Conservation (phyloP, 1,140 invertebrate genomes). For the Pogonus chalceus region DNA sequence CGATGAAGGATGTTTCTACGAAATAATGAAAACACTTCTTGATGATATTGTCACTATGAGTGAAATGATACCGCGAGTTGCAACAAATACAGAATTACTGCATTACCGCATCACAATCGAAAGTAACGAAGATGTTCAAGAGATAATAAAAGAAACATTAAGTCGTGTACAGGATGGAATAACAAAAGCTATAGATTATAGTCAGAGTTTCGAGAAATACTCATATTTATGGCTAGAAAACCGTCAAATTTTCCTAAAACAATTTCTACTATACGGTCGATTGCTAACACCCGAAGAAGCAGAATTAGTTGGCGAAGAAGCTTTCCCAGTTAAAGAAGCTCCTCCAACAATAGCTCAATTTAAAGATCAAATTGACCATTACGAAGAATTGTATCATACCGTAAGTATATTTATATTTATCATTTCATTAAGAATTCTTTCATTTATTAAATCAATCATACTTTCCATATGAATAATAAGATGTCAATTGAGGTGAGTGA, state of each 20-base stretch:
- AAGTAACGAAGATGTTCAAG: constrained; percentile 50
- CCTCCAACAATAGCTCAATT: constrained; percentile 81
- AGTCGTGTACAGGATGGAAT: constrained; percentile 27
- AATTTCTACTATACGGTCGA: constrained; percentile 81
- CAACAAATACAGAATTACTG: background rate
- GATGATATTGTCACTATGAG: background rate
- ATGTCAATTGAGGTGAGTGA: too few species aligned
- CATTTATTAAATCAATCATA: too few species aligned
- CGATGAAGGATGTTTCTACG: constrained; percentile 39
- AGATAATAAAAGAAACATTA: constrained; percentile 40
- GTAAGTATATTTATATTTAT: constrained; percentile 29
- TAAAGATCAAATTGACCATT: constrained; percentile 86
- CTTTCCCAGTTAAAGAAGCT: constrained; percentile 32
- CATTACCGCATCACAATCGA: constrained; percentile 37
- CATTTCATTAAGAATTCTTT: too few species aligned
- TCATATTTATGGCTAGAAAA: constrained; percentile 87
- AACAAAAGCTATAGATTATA: constrained; percentile 57
- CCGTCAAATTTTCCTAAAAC: constrained; percentile 53
- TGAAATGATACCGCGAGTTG: background rate
- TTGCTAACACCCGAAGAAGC: constrained; percentile 76
- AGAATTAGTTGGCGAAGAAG: constrained; percentile 53
- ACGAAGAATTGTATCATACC: constrained; percentile 78
- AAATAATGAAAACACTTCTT: background rate
- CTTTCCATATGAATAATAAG: too few species aligned
- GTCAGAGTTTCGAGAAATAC: constrained; percentile 64